phyloP scores from a whole-genome alignment of 2,888 invertebrate genomes.

The Cerceris rybyensis region DNA sequence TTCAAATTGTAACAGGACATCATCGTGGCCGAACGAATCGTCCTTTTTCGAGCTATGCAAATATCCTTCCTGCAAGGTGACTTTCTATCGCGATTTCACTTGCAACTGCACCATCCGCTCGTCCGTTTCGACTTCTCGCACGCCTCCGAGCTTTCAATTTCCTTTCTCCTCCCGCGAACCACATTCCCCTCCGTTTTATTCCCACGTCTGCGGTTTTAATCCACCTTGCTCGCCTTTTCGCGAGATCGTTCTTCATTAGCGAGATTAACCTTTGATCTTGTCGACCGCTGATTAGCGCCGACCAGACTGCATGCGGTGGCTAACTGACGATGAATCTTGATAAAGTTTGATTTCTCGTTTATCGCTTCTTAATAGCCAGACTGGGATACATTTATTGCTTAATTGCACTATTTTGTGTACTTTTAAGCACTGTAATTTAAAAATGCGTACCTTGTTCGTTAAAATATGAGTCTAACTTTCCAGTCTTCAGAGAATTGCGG shows the following conservation, averaged over 20 bases:
- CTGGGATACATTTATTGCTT: no score
- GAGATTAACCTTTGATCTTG: conserved; percentile 31
- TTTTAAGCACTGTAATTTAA: no score
- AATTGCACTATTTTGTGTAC: no score
- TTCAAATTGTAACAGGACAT: conserved; percentile 13
- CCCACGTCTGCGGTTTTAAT: conserved; percentile 11
- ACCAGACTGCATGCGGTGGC: neutral
- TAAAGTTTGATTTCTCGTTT: no score
- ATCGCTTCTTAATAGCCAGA: no score
- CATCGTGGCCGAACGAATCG: conserved; percentile 22
- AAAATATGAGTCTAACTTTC: no score
- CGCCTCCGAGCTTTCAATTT: conserved; percentile 38
- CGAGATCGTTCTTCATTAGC: conserved; percentile 33
- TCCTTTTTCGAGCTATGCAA: conserved; percentile 20
- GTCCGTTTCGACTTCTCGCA: conserved; percentile 16
- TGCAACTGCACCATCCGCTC: neutral
- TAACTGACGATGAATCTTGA: neutral
- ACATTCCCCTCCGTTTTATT: conserved; percentile 26
- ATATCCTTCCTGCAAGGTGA: conserved; percentile 17
- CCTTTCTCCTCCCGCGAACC: conserved; percentile 38
- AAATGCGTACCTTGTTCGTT: no score
- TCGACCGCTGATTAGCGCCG: neutral
- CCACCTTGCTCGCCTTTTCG: neutral
- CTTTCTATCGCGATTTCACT: conserved; percentile 48
- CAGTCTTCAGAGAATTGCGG: no score